These are phyloP conservation scores for Cactoblastis cactorum DNA, from an alignment of 2,888 invertebrate species.

Conservation along the genomic window DNA sequence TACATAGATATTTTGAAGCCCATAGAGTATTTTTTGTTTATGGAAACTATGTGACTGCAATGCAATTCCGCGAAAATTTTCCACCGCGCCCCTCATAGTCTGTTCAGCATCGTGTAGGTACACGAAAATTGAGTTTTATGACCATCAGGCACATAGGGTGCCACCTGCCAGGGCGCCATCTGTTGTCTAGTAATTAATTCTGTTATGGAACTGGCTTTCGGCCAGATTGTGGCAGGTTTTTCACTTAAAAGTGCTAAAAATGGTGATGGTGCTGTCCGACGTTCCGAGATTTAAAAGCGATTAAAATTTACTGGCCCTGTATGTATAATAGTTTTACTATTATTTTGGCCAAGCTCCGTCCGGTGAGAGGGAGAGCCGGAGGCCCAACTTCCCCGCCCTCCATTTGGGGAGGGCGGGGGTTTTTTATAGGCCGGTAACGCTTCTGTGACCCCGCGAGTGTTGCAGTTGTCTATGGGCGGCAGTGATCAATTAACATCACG, in stretches of 20 bases:
- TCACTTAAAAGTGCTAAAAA: conserved; percentile 5
- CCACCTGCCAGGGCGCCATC: conserved; percentile 52
- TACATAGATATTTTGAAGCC: too few species aligned
- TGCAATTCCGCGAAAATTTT: not conserved
- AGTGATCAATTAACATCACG: too few species aligned
- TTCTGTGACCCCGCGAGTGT: too few species aligned
- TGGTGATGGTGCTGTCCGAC: conserved; percentile 11
- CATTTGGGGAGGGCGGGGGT: too few species aligned
- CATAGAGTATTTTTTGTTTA: too few species aligned
- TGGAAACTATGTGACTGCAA: not conserved
- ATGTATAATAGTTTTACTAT: too few species aligned
- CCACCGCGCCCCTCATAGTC: not conserved
- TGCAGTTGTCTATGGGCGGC: too few species aligned
- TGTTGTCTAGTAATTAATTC: conserved; percentile 62
- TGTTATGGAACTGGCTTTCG: conserved; percentile 38
- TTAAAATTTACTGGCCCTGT: not conserved
- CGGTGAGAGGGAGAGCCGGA: too few species aligned
- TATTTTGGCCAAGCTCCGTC: too few species aligned
- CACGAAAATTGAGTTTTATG: conserved; percentile 26
- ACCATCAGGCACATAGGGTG: conserved; percentile 22
- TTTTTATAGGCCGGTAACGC: too few species aligned
- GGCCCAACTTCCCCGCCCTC: too few species aligned
- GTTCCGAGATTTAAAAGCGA: conserved; percentile 4
- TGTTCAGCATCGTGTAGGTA: conserved; percentile 3
- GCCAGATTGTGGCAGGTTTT: conserved; percentile 34